Percentiles rank a stretch among this genome's conserved stretches.
phyloP scores from a whole-genome alignment of 2,888 invertebrate species.

The Plagodis dolabraria region DNA sequence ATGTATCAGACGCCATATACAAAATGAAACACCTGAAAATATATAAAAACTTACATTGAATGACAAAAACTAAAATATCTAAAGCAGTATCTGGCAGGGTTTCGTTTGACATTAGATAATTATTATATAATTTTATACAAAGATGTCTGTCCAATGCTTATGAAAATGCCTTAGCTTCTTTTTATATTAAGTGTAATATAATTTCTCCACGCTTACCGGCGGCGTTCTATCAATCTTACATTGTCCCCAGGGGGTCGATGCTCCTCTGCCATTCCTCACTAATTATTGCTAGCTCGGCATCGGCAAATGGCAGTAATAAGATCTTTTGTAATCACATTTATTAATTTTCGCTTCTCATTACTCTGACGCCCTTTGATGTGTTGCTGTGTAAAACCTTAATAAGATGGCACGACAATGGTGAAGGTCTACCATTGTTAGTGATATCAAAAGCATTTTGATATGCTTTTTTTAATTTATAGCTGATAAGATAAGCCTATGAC shows the following conservation, averaged over 20 bases:
- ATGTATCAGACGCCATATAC: no score
- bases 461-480: no score
- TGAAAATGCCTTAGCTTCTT: no score
- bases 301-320: slow-evolving; percentile 72
- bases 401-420: slow-evolving; percentile 37
- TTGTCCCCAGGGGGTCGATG: neutral
- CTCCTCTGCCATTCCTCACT: neutral
- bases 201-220: neutral
- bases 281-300: slow-evolving; percentile 25
- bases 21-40: no score
- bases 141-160: no score
- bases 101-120: no score
- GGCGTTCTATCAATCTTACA: neutral
- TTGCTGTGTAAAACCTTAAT: slow-evolving; percentile 55
- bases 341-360: slow-evolving; percentile 59
- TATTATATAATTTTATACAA: no score
- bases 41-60: no score
- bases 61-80: no score
- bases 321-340: slow-evolving; percentile 70
- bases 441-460: no score
- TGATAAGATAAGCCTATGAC: neutral
- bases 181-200: neutral
- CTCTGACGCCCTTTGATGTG: slow-evolving; percentile 52
- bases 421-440: slow-evolving; percentile 1
- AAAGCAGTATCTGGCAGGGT: no score